Percentiles rank a stretch among this genome's conserved stretches.
Conservation (phyloP, 2,113 vertebrate species). For the Poicephalus meyeri region DNA sequence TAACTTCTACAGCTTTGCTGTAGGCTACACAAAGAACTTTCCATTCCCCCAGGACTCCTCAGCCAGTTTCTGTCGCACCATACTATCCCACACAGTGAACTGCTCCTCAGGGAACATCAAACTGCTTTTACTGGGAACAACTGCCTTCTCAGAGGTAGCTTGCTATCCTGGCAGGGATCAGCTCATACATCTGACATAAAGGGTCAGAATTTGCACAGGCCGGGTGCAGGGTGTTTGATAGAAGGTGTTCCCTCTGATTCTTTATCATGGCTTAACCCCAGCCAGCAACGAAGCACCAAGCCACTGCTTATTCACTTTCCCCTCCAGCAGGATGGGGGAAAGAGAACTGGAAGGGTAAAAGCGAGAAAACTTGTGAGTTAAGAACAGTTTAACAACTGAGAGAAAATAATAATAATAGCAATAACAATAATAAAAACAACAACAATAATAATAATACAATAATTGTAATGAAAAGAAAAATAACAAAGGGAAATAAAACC, state of each 20-base stretch:
- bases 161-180: background rate
- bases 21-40: background rate
- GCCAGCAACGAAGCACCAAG: background rate
- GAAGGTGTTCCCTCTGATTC: background rate
- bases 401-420: background rate
- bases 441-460: background rate
- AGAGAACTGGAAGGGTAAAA: background rate
- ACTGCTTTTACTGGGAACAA: background rate
- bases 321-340: background rate
- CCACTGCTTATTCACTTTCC: background rate
- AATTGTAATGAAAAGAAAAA: background rate
- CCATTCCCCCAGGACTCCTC: background rate
- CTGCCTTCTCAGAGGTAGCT: background rate
- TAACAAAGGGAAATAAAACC: background rate
- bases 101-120: background rate
- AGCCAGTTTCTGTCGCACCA: background rate
- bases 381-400: background rate
- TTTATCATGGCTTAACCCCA: background rate
- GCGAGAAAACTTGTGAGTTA: background rate
- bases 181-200: background rate
- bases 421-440: background rate
- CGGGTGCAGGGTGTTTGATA: background rate
- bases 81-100: background rate
- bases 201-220: background rate
- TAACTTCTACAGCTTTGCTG: background rate